These are phyloP conservation scores for Xiphophorus hellerii DNA, from an alignment of 2,113 vertebrate species.

Conservation along the genomic window DNA sequence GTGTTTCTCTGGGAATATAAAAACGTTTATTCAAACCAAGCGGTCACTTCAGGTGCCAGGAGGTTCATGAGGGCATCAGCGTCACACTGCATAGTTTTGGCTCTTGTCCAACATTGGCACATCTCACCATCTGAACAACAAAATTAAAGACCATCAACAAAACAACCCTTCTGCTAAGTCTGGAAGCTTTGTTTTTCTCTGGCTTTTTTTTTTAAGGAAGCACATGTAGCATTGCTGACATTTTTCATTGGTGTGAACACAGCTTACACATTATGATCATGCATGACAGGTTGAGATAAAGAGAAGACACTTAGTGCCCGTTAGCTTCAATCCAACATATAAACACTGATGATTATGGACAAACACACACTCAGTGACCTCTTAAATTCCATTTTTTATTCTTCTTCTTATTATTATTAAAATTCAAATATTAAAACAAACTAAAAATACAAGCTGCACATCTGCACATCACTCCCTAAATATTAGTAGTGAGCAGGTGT, in stretches of 20 bases:
- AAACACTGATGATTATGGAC: slow-evolving; percentile 13
- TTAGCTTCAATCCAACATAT: slow-evolving; percentile 16
- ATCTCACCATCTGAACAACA: slow-evolving; percentile 18
- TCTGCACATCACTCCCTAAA: slow-evolving; percentile 13
- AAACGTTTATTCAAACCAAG: slow-evolving; percentile 14
- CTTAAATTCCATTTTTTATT: neutral
- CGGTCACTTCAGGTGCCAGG: slow-evolving; percentile 22
- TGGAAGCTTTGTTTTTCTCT: slow-evolving; percentile 31
- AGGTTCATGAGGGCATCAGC: slow-evolving; percentile 18
- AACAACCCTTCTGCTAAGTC: neutral
- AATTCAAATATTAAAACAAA: neutral
- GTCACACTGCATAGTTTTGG: slow-evolving; percentile 61
- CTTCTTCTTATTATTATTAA: neutral
- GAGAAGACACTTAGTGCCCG: slow-evolving; percentile 7
- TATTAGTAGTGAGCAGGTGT: slow-evolving; percentile 20
- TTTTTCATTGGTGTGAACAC: slow-evolving; percentile 8
- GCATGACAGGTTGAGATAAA: slow-evolving; percentile 13
- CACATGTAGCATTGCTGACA: neutral
- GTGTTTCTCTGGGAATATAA: slow-evolving; percentile 32
- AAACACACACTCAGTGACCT: neutral
- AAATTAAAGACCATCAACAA: neutral
- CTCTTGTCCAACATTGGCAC: slow-evolving; percentile 66
- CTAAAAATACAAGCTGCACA: neutral
- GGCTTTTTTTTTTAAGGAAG: slow-evolving; percentile 14
- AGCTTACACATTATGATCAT: slow-evolving; percentile 17